Base-by-base conservation (phyloP, 2,888 invertebrate genomes). In the Dicyrtoma fusca region DNA sequence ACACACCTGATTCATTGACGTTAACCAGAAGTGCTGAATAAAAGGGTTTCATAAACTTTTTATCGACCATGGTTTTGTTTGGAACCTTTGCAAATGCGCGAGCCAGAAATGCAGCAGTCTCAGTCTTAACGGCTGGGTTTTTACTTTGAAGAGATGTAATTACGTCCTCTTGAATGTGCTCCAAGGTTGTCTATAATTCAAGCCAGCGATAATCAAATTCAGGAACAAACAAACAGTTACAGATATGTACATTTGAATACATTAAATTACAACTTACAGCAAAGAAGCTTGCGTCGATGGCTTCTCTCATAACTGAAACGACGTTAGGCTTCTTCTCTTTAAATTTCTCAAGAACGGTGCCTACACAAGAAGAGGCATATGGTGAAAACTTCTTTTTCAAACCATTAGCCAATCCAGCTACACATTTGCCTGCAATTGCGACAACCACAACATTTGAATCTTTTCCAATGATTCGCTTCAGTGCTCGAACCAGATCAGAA, bases 251-350 rank as follows among this genome's bases (percentile, higher is more conserved):
- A 45, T 13, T 10, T 45, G 45, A 8, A 10, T 13, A 45, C 13
- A 45, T 45, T 45, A 45, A 45, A 45, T 45, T 49, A 34, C 34
- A 34, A 87, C 88, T 87, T 83, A 93, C 92, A 81, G 90, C 87
- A 68, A 88, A 86, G 83, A 91, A 96, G 76, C 94, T 89, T 47
- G 92, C 93, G 85, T 98, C 98, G 23, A 93, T 90, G 5, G 95
- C 93, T 74, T 97, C 97, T 69, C 94, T 86, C 57, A 99, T 85
- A 0, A 94, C 91, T 1, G 88, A 83, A 0, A 98, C 95, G 0
- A 98, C 97, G 82, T 89, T 91, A 1, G 90, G 87, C 82, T 99
- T 99, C 86, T 97, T 98, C 84, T 99, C 98, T 82, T 96, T 96
- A 82, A 98, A 98, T 84, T 98, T 99, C 81, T 98, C 97, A 45